Base-by-base conservation (phyloP, 2,888 invertebrate genomes). In the Drosophila crucigera region DNA sequence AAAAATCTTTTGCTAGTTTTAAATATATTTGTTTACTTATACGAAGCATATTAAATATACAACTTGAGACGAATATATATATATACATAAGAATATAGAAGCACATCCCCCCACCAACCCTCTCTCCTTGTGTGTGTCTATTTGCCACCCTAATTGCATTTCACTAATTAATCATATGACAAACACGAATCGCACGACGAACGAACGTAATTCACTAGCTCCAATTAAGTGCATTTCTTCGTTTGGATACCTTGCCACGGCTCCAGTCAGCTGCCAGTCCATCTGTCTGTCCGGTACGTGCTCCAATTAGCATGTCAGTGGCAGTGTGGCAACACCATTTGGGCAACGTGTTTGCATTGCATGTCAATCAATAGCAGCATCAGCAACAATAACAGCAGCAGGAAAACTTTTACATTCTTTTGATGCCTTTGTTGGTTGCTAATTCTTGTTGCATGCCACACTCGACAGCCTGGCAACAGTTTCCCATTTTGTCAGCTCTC, bases 191-290 rank as follows among this genome's bases (percentile, higher is more conserved):
- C 35, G 41, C 62, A 28, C 39, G 28, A 35, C 49, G 47, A 55
- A 25, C 52, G 67, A 79, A 68, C 77, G 77, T 68, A 76, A 68
- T 73, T 73, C 61, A 59, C 63, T 67, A 54, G 67, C 62, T 78
- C 82, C 85, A 85, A 89, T 85, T 88, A 85, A 83, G 83, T 89
- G 89, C 80, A 84, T 78, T 86, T 82, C 89, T 84, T 80, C 74
- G 75, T 68, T 72, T 71, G 33, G 49, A 25, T 50, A 65, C 59
- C 65, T 58, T 61, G 25, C 50, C 35, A 16, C 7, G 33, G 28
- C 53, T 43, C 43, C 28, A 31, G 54, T 22, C 50, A 31, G 6
- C 28, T 39, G 58, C 30, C 33, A 55, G 62, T 58, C 35, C 6
- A 6, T 16, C 33, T 56, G 68, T 58, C 30, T 49, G 37, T 66